phyloP scores from a whole-genome alignment of 2,113 vertebrate genomes.

The Hiodon tergisus region DNA sequence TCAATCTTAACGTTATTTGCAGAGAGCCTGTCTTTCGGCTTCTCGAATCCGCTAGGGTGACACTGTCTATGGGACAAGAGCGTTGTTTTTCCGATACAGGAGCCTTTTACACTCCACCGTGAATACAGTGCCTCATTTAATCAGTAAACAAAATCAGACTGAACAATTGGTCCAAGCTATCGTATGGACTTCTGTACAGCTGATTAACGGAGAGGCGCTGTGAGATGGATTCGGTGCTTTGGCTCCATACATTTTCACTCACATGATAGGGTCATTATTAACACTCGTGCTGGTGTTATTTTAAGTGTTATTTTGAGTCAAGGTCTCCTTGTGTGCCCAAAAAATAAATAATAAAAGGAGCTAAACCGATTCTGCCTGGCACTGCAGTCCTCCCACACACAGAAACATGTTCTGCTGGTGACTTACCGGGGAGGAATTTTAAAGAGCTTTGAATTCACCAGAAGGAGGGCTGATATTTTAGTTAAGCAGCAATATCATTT shows the following conservation, averaged over 20 bases:
- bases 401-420: constrained; percentile 20
- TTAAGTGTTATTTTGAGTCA: constrained; percentile 15
- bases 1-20: too few relatives aligned
- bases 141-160: too few relatives aligned
- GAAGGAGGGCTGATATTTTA: constrained; percentile 24
- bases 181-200: too few relatives aligned
- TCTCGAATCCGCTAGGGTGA: too few relatives aligned
- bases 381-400: constrained; percentile 22
- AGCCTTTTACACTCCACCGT: too few relatives aligned
- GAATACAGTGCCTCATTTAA: too few relatives aligned
- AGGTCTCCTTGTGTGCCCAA: constrained; percentile 21
- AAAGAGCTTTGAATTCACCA: constrained; percentile 28
- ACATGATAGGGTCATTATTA: constrained; percentile 4
- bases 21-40: too few relatives aligned
- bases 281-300: constrained; percentile 1
- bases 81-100: too few relatives aligned
- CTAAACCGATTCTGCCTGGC: constrained; percentile 25
- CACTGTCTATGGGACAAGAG: too few relatives aligned
- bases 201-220: background rate
- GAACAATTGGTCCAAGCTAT: too few relatives aligned
- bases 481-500: constrained; percentile 14
- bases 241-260: background rate
- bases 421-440: constrained; percentile 25
- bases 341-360: background rate
- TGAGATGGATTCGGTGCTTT: background rate